Base-by-base conservation (phyloP, 1,140 invertebrate genomes). In the Zaprionus capensis region DNA sequence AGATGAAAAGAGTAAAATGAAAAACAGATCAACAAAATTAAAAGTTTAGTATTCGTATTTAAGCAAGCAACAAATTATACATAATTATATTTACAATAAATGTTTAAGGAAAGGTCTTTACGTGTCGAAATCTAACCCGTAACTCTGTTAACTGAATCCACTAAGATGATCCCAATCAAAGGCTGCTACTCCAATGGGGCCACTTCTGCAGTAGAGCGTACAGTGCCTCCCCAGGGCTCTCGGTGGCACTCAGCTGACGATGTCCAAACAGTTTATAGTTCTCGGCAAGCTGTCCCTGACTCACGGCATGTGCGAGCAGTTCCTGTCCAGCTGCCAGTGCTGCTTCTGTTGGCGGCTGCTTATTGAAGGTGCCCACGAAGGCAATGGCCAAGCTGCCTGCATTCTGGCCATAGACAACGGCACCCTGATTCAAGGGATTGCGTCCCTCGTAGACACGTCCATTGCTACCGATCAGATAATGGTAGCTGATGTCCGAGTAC, bases 391-490 rank as follows among this genome's bases (percentile, higher is more conserved):
- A 83, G 15, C 94, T 94, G 46, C 94, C 93, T 2, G 76, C 91
- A 81, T 96, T 96, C 76, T 95, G 95, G 4, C 93, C 93, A 0
- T 81, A 85, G 0, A 94, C 93, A 74, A 96, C 95, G 0, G 94
- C 94, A 0, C 95, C 95, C 0, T 93, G 81, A 4, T 80, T 78
- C 31, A 93, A 92, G 94, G 95, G 95, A 5, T 94, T 95, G 17
- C 95, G 93, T 14, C 95, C 95, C 78, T 95, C 94, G 80, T 95
- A 96, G 0, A 94, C 93, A 15, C 94, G 94, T 0, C 95, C 95
- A 88, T 96, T 95, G 34, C 94, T 94, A 4, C 95, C 95, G 41
- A 96, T 94, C 28, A 96, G 69, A 75, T 96, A 96, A 73, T 93
- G 95, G 71, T 95, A 95, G 3, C 93, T 94, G 15, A 96, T 95